These are phyloP conservation scores for Ochropleura plecta DNA, from an alignment of 2,888 invertebrate genomes.

Conservation along the genomic window DNA sequence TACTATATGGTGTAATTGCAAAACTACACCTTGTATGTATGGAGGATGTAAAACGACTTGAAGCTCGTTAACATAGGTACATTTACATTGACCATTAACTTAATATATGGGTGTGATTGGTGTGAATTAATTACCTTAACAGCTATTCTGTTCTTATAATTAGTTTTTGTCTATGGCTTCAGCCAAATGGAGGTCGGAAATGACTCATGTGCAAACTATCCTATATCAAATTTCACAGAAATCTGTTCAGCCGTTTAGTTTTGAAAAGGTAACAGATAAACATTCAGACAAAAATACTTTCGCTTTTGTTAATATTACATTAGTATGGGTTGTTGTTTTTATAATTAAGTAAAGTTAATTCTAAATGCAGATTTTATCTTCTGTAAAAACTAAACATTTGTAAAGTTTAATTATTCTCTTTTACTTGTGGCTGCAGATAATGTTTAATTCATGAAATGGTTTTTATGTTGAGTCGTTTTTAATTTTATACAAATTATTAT, in stretches of 20 bases:
- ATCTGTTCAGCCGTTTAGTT: not conserved
- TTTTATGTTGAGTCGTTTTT: not conserved
- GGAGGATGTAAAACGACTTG: too few relatives aligned
- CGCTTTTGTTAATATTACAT: not conserved
- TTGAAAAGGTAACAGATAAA: not conserved
- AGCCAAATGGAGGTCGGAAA: not conserved
- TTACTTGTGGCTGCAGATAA: not conserved
- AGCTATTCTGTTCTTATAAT: not conserved
- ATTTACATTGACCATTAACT: not conserved
- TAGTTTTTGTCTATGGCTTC: not conserved
- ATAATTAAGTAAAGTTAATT: not conserved
- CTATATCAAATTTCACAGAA: not conserved
- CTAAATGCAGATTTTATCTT: not conserved
- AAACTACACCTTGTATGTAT: too few relatives aligned
- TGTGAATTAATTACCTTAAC: constrained; percentile 5
- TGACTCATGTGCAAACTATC: not conserved
- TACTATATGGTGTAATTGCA: not conserved
- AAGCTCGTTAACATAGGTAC: too few relatives aligned
- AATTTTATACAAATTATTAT: not conserved
- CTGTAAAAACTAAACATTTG: constrained; percentile 13
- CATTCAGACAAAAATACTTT: not conserved
- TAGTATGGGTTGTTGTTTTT: not conserved
- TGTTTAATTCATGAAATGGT: not conserved
- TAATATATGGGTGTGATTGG: not conserved
- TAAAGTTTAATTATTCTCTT: not conserved